Evolutionary conservation across 1,140 invertebrate species (phyloP).

Genomic region (Drosophila sucinea): DNA sequence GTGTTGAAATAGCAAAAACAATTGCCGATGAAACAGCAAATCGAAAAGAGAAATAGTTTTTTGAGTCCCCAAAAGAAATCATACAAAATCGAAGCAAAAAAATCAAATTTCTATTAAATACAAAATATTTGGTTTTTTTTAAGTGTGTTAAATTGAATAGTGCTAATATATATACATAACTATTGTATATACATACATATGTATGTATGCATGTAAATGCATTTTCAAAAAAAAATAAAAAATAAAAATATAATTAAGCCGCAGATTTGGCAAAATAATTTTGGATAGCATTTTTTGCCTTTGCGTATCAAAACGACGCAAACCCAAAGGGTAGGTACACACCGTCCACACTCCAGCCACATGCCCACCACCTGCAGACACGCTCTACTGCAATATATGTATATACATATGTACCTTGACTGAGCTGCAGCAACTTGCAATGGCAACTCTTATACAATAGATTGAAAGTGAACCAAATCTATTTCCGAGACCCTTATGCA

Average conservation of each 20-base stretch:
- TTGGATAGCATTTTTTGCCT: slow-evolving; percentile 28
- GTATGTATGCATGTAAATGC: slow-evolving; percentile 36
- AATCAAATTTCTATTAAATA: slow-evolving; percentile 51
- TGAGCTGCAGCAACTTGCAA: background rate
- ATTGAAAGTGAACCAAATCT: slow-evolving; percentile 13
- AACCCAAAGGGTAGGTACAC: slow-evolving; percentile 3
- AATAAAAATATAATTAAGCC: slow-evolving; percentile 39
- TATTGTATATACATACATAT: slow-evolving; percentile 1
- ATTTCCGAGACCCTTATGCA: slow-evolving; percentile 4
- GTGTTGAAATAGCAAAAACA: slow-evolving; percentile 55
- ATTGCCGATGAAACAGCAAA: slow-evolving; percentile 19
- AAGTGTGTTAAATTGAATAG: slow-evolving; percentile 40
- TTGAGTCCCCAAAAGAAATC: slow-evolving; percentile 50
- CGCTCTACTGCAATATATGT: too few species aligned
- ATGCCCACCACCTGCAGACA: background rate
- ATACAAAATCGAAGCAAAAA: background rate
- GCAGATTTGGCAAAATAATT: slow-evolving; percentile 46
- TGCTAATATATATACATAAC: slow-evolving; percentile 13
- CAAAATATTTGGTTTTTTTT: slow-evolving; percentile 27
- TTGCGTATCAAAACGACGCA: slow-evolving; percentile 16
- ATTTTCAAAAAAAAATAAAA: slow-evolving; percentile 53
- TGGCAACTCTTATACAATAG: slow-evolving; percentile 52
- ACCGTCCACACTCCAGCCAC: background rate
- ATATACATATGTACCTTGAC: too few species aligned
- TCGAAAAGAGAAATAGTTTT: slow-evolving; percentile 60